A percentile compares a stretch with the other conserved stretches of the same genome.
Conservation (phyloP, 2,113 vertebrate species). For the Dicaeum eximium region DNA sequence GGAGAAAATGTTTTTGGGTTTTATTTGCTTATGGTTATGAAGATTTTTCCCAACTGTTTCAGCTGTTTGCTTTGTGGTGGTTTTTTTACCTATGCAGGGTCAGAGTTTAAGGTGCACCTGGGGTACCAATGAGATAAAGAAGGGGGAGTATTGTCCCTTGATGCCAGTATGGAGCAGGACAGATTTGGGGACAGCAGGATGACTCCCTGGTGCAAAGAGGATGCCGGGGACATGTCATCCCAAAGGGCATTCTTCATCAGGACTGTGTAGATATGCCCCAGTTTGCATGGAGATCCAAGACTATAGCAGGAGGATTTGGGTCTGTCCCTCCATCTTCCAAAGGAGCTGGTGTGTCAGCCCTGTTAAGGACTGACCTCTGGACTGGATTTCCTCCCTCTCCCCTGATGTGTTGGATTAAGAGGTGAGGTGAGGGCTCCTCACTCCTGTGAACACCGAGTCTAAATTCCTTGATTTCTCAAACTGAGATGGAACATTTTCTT, state of each 20-base stretch:
- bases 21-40: neutral
- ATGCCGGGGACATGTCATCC: neutral
- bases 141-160: neutral
- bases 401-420: neutral
- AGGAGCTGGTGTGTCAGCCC: neutral
- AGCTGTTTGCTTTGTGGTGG: accelerated
- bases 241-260: accelerated
- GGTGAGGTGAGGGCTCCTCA: neutral
- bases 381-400: neutral
- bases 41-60: neutral
- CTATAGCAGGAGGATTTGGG: neutral
- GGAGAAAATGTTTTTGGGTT: neutral
- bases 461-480: neutral
- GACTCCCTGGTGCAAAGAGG: neutral
- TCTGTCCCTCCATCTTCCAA: neutral
- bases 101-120: neutral
- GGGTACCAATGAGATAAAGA: neutral
- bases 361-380: neutral
- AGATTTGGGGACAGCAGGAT: neutral
- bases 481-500: neutral
- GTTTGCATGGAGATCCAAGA: neutral
- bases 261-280: accelerated
- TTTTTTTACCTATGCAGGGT: accelerated
- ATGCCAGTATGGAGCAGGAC: neutral
- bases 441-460: neutral